phyloP scores from a whole-genome alignment of 2,888 invertebrate species.

The Polyommatus icarus region DNA sequence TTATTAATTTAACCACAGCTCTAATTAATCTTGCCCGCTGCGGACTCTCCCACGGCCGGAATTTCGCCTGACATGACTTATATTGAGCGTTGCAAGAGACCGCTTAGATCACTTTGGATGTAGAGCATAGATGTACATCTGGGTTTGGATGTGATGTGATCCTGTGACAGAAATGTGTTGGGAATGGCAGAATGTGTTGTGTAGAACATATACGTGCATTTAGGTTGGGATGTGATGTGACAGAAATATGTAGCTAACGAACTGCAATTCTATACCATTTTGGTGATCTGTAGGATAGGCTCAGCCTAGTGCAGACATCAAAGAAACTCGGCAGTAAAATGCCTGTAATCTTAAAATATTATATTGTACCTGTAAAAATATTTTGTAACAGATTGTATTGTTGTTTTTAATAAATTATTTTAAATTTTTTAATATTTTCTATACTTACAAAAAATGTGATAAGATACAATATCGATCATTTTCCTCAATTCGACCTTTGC shows the following conservation, averaged over 20 bases:
- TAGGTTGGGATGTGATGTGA: too few species aligned
- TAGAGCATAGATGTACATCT: neutral
- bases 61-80: constrained; percentile 50
- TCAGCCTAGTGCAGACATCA: too few species aligned
- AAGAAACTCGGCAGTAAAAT: too few species aligned
- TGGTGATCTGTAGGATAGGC: too few species aligned
- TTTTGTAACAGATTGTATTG: too few species aligned
- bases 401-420: too few species aligned
- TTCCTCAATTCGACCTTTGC: neutral
- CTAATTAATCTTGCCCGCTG: constrained; percentile 76
- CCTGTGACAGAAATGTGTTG: neutral
- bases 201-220: too few species aligned
- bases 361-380: neutral
- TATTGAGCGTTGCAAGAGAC: constrained; percentile 34
- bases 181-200: too few species aligned
- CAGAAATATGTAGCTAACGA: too few species aligned
- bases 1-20: constrained; percentile 74
- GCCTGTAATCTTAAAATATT: too few species aligned
- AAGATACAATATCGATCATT: neutral
- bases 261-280: neutral
- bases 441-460: neutral
- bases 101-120: neutral
- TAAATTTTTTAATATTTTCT: too few species aligned
- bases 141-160: neutral
- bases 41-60: constrained; percentile 62